A percentile compares a stretch with the other conserved stretches of the same genome.
Conservation (phyloP, 2,113 vertebrate species). For the Carassius gibelio region DNA sequence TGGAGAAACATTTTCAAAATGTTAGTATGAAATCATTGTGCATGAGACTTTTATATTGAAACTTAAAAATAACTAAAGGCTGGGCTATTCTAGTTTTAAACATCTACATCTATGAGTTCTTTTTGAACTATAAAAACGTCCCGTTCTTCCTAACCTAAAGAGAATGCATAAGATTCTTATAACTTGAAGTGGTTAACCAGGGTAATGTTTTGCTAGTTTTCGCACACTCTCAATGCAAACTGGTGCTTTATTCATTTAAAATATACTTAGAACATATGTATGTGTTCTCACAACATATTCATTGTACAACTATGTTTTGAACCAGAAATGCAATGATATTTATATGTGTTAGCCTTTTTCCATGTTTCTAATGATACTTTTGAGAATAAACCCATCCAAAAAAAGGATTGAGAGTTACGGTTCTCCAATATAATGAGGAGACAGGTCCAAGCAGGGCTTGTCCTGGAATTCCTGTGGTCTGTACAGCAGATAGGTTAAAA, state of each 20-base stretch:
- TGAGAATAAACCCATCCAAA: conserved; percentile 26
- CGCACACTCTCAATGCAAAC: background rate
- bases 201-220: no score
- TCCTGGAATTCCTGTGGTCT: conserved; percentile 42
- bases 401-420: conserved; percentile 15
- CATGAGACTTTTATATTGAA: background rate
- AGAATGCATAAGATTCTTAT: no score
- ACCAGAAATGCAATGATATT: background rate
- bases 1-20: background rate
- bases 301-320: background rate
- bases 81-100: background rate
- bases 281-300: background rate
- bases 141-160: no score
- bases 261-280: background rate
- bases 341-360: background rate
- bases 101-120: background rate
- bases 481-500: conserved; percentile 41
- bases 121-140: no score
- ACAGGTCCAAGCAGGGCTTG: conserved; percentile 24
- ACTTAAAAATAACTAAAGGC: background rate
- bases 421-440: conserved; percentile 9
- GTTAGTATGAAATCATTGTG: background rate
- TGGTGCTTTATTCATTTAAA: background rate
- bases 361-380: conserved; percentile 10
- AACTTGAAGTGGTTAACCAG: no score